Evolutionary conservation across 1,140 invertebrate species (phyloP), one percentile per base, ranked within the genome.

Genomic region (Drosophila watanabei): DNA sequence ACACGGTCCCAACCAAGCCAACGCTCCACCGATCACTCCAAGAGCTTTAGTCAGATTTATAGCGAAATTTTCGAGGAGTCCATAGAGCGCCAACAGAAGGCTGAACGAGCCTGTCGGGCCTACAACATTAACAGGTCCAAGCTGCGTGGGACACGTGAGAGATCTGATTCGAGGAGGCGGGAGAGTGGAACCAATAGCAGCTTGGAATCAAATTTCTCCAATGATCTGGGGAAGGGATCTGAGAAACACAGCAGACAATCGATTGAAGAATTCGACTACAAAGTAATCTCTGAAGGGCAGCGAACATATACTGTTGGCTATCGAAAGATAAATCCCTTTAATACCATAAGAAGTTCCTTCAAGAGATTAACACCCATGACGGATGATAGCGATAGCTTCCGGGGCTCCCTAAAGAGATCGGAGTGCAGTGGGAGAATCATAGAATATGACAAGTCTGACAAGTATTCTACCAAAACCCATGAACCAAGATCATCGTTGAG

Each of bases 41-140:
- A 84, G 41, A 89, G 77, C 10, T 89, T 80, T 14, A 87, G 84
- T 46, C 71, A 87, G 41, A 71, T 87, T 6, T 89, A 84, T n/a
- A 89, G 85, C 45, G 84, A 88, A 59, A 78, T 87, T 16, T 75
- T 57, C 8, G 84, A 87, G 18, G 84, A 87, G 56, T 87, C 84
- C 0, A 76, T 35, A 20, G 52, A 49, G 6, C 80, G 83, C 10
- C 71, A 77, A 14, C 24, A 80, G 4, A 88, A 83, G 30, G 84
- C 84, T 0, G 71, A 83, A 9, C 46, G 46, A 5, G 75, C 65
- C 2, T 64, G 60, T 64, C 59, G 41, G 5, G 39, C 48, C 5
- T 88, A 70, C n/a, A 41, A 71, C 4, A 59, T 62, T 0, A 62
- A 57, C 24, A 61, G 45, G 46, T 33, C 72, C 1, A 81, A 80